A percentile compares a stretch with the other conserved stretches of the same genome.
These are phyloP conservation scores for Solenopsis fugax DNA, from an alignment of 1,140 invertebrate genomes.

Conservation along the genomic window DNA sequence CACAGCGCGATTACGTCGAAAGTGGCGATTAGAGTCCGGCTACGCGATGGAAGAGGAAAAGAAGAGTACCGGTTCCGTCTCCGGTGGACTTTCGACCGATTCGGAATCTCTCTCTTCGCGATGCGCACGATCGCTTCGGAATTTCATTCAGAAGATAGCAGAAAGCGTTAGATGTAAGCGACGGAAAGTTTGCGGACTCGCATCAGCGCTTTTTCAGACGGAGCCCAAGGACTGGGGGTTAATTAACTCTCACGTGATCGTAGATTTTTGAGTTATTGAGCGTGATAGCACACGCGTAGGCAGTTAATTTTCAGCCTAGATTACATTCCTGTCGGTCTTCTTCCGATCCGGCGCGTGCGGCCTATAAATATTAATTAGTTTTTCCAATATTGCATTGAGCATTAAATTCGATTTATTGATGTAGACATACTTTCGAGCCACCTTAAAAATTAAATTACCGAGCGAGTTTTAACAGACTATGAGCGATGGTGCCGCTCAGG, in stretches of 20 bases:
- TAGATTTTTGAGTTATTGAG: conserved; percentile 33
- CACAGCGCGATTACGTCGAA: neutral
- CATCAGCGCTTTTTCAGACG: neutral
- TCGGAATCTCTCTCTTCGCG: neutral
- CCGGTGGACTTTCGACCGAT: neutral
- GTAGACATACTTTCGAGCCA: conserved; percentile 8
- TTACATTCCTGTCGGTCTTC: neutral
- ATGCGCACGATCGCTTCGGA: neutral
- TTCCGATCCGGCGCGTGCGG: neutral
- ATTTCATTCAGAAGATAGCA: neutral
- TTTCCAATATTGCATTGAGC: conserved; percentile 1
- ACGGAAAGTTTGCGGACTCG: neutral
- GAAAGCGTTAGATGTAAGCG: conserved; percentile 1
- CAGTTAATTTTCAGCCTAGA: conserved; percentile 14
- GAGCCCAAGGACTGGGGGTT: neutral
- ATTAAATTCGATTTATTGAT: conserved; percentile 39
- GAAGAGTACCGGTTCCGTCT: neutral
- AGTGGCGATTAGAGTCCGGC: neutral
- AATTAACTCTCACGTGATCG: conserved; percentile 37
- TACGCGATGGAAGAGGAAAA: neutral
- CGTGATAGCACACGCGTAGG: conserved; percentile 8
- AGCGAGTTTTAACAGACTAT: conserved; percentile 31
- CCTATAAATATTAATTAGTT: conserved; percentile 32
- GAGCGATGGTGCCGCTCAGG: conserved; percentile 23
- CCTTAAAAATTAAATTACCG: conserved; percentile 28